Conservation (phyloP, 2,113 vertebrate species). For the Pristiophorus japonicus region DNA sequence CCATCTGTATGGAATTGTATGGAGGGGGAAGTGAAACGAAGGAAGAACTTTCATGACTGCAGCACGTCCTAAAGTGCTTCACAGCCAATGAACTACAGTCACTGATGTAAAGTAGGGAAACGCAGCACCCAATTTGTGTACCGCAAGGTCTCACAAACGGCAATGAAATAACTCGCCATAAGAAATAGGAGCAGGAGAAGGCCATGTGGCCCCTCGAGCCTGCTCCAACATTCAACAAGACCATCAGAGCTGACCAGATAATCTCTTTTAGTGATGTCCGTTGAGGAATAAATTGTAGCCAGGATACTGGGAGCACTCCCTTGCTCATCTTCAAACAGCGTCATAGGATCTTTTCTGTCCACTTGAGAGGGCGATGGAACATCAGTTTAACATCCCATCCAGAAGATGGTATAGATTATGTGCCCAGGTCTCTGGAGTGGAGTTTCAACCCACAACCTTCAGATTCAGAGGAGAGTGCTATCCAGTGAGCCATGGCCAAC, state of each 20-base stretch:
- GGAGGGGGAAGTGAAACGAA: not conserved
- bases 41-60: not conserved
- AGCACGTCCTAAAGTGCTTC: not conserved
- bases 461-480: no score
- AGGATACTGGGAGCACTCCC: not conserved
- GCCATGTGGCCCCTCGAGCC: no score
- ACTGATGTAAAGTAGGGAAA: not conserved
- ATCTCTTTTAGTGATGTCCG: not conserved
- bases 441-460: no score
- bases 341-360: not conserved
- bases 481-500: no score
- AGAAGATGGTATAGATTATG: no score
- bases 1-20: not conserved
- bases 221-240: no score
- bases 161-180: not conserved
- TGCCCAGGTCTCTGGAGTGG: no score
- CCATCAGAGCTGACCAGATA: no score
- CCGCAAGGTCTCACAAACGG: not conserved
- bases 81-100: not conserved
- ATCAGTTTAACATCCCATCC: not conserved
- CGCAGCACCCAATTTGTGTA: not conserved
- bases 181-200: no score
- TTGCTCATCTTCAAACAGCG: not conserved
- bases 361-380: not conserved
- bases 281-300: not conserved